Evolutionary conservation across 2,888 invertebrate genomes (phyloP).

Genomic region (Exocentrus adspersus): DNA sequence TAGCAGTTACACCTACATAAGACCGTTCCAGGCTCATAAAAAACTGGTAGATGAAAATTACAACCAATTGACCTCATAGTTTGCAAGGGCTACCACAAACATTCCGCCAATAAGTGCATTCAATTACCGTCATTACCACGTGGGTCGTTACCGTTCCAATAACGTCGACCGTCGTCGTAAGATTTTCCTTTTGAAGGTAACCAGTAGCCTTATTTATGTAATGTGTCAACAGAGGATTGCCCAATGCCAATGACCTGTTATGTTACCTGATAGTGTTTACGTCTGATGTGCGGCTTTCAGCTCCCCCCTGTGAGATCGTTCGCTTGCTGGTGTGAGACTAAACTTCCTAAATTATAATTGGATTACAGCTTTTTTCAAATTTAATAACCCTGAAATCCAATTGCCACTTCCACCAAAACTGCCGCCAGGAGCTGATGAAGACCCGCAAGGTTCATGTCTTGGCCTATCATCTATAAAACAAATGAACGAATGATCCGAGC

Average conservation of each 20-base stretch:
- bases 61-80: conserved; percentile 20
- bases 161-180: not conserved
- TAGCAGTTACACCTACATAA: no score
- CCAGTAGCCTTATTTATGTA: not conserved
- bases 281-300: not conserved
- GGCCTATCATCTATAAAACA: no score
- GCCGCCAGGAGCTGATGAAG: no score
- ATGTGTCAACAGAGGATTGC: not conserved
- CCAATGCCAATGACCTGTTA: not conserved
- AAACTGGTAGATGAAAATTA: no score
- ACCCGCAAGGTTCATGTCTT: no score
- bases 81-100: not conserved
- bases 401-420: no score
- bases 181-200: not conserved
- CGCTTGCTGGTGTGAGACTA: no score
- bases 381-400: no score
- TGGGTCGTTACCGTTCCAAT: not conserved
- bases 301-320: not conserved
- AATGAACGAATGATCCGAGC: no score
- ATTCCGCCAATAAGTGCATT: not conserved
- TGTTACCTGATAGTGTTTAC: not conserved
- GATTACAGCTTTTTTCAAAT: no score
- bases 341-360: no score
- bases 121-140: not conserved
- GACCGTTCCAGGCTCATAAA: no score